phyloP scores from a whole-genome alignment of 1,140 invertebrate species.

The Drosophila hydei region DNA sequence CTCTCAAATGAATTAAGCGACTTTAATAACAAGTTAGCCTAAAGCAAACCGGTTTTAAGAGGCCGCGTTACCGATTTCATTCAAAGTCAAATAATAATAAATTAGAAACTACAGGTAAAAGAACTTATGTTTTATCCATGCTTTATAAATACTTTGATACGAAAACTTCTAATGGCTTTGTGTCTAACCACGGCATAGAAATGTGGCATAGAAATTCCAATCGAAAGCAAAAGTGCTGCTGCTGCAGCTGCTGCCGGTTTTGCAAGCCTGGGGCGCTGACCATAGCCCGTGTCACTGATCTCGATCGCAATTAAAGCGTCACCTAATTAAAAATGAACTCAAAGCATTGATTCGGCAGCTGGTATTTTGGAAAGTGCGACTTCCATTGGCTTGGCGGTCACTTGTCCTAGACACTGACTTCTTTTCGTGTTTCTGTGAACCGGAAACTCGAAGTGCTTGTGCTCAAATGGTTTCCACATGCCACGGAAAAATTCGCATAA shows the following conservation, averaged over 20 bases:
- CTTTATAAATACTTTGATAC: too few species aligned
- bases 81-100: not conserved
- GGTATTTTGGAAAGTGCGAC: conserved; percentile 32
- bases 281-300: conserved; percentile 32
- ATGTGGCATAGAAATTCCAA: conserved; percentile 1
- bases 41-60: not conserved
- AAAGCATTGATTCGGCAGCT: conserved; percentile 14
- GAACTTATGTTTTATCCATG: not conserved
- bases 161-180: not conserved
- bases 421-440: conserved; percentile 49
- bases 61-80: not conserved
- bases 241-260: not conserved
- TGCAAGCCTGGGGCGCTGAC: not conserved
- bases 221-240: not conserved
- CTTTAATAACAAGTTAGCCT: not conserved
- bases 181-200: not conserved
- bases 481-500: conserved; percentile 64
- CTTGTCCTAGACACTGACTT: conserved; percentile 81
- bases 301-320: conserved; percentile 33
- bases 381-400: conserved; percentile 38
- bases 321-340: conserved; percentile 53
- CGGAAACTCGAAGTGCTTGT: conserved; percentile 59
- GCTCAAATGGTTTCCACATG: conserved; percentile 61
- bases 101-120: not conserved
- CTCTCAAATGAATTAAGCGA: not conserved